Base-by-base conservation (phyloP, 1,140 invertebrate genomes). In the Metopolophium dirhodum region DNA sequence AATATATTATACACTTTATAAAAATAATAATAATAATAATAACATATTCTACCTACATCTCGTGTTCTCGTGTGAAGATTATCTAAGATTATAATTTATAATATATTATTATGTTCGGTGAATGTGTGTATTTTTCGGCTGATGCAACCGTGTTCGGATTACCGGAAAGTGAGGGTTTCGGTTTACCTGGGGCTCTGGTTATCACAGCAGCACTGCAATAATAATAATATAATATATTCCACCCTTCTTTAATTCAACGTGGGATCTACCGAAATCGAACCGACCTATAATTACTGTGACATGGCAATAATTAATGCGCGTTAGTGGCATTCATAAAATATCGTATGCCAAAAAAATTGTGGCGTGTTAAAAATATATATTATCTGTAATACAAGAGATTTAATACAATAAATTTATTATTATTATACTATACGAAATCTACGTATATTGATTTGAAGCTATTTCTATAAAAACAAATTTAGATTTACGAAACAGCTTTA, bases 31-130 rank as follows among this genome's bases (percentile, higher is more conserved):
- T 14, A 2, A 2, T 18, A 9, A 47, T 47, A 9, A 51, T 11
- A 51, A 14, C 11, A 54, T 22, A 2, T 20, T 22, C 0, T 20
- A 22, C 61, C n/a, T 35, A 77, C 30, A 77, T 77, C 30, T 77
- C 61, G n/a, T 77, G n/a, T n/a, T n/a, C 30, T 35, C 30, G 6
- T 6, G 30, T 77, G 61, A 77, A 77, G 61, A 77, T 77, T 77
- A 77, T 77, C 61, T 18, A n/a, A 77, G n/a, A 77, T 77, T 77
- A 77, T n/a, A 77, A 77, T 77, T n/a, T n/a, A n/a, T 77, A 77
- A 77, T 77, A n/a, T n/a, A n/a, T 77, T 77, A 77, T n/a, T 77
- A 7, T 77, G 14, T 77, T 77, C 30, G 14, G 61, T 6, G 30
- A 14, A 68, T n/a, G 30, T 77, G 61, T 35, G 61, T 77, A 77